phyloP scores from a whole-genome alignment of 2,888 invertebrate species.

The Pandemis corylana region DNA sequence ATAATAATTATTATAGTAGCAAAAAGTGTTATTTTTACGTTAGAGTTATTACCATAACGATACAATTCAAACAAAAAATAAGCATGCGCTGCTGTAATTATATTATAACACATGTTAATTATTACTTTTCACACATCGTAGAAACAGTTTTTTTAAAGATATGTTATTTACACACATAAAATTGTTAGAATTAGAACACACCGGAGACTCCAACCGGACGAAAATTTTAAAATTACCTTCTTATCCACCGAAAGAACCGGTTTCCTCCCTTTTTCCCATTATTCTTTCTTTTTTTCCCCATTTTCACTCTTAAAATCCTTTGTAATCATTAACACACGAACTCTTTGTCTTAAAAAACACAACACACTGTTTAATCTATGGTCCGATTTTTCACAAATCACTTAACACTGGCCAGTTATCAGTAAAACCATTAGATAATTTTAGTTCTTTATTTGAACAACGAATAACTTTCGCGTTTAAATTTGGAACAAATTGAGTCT shows the following conservation, averaged over 20 bases:
- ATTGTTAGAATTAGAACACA: conserved; percentile 15
- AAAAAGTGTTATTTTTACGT: conserved; percentile 9
- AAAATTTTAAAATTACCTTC: conserved; percentile 64
- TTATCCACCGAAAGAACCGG: conserved; percentile 80
- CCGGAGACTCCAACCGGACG: background rate
- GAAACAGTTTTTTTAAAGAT: background rate
- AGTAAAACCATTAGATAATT: conserved; percentile 50
- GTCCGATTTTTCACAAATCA: conserved; percentile 45
- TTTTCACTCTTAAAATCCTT: conserved; percentile 54
- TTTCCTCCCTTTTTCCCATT: conserved; percentile 71
- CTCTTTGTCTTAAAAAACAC: conserved; percentile 53
- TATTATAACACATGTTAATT: conserved; percentile 42
- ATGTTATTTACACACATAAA: background rate
- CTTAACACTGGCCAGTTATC: conserved; percentile 53
- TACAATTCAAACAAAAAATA: background rate
- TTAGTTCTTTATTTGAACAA: conserved; percentile 57
- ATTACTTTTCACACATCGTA: conserved; percentile 21
- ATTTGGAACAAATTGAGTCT: conserved; percentile 59
- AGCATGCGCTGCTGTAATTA: conserved; percentile 29
- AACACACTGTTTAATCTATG: conserved; percentile 55
- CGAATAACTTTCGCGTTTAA: conserved; percentile 51
- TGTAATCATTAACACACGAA: conserved; percentile 55
- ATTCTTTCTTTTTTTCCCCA: conserved; percentile 82
- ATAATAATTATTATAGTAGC: conserved; percentile 24
- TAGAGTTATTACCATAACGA: conserved; percentile 25